Percentiles rank a stretch among this genome's conserved stretches.
Conservation (phyloP, 2,113 vertebrate species). For the Solenodon paradoxus region DNA sequence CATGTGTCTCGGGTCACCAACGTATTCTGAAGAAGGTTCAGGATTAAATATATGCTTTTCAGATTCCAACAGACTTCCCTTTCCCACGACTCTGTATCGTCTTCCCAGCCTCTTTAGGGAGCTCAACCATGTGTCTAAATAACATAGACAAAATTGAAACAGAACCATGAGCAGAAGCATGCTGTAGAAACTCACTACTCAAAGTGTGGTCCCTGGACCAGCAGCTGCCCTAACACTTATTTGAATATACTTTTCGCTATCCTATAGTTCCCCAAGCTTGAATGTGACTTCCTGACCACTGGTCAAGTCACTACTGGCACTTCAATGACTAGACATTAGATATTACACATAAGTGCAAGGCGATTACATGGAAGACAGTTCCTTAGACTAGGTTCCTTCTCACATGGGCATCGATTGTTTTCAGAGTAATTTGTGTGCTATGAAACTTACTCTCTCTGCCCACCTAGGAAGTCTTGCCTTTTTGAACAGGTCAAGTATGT, state of each 20-base stretch:
- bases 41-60: not conserved
- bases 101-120: not conserved
- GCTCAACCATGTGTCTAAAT: not conserved
- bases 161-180: not conserved
- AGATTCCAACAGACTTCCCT: not conserved
- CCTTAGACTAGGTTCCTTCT: not conserved
- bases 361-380: not conserved
- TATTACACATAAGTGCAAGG: not conserved
- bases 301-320: not conserved
- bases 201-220: not conserved
- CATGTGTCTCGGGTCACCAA: not conserved
- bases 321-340: not conserved
- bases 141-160: not conserved
- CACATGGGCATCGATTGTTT: not conserved
- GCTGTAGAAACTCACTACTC: not conserved
- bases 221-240: not conserved
- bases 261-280: not conserved
- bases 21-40: not conserved
- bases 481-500: not conserved
- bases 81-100: fast-evolving
- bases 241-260: not conserved
- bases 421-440: not conserved
- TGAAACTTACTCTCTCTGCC: not conserved
- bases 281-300: not conserved
- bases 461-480: not conserved